Evolutionary conservation across 2,797 vertebrate genomes (phyloP).

Genomic region (Hemibagrus guttatus): DNA sequence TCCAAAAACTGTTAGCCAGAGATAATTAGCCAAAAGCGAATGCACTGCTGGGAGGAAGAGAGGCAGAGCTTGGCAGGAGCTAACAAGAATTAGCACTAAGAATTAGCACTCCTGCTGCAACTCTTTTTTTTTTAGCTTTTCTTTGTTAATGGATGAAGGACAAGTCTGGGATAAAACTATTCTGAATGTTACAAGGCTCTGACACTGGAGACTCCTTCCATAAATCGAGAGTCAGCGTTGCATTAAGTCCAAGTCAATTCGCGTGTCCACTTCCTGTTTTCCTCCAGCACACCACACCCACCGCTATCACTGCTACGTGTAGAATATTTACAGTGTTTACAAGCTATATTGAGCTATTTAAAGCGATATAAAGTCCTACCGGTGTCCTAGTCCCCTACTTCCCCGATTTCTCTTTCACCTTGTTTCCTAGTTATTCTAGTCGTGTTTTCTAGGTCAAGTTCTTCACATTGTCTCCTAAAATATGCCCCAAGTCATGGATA

Average conservation of each 20-base stretch:
- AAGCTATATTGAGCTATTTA: neutral
- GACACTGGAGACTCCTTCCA: neutral
- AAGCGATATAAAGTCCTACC: neutral
- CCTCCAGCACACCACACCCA: neutral
- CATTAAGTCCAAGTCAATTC: neutral
- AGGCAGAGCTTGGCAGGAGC: slow-evolving; percentile 18
- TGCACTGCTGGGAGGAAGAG: slow-evolving; percentile 30
- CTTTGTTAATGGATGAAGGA: neutral
- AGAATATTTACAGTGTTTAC: neutral
- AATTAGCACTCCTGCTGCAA: neutral
- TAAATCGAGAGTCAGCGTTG: no score
- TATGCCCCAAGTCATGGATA: neutral
- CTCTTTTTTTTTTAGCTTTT: neutral
- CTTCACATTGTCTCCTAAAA: neutral
- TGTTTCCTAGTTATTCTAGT: slow-evolving; percentile 13
- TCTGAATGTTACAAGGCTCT: neutral
- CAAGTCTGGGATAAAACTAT: neutral
- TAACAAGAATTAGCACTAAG: neutral
- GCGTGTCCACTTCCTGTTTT: neutral
- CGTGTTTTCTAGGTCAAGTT: slow-evolving; percentile 11
- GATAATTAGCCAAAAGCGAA: slow-evolving; percentile 40
- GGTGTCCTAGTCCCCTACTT: slow-evolving; percentile 16
- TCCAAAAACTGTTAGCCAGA: slow-evolving; percentile 30
- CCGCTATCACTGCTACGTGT: neutral
- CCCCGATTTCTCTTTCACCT: slow-evolving; percentile 25